A percentile compares a stretch with the other conserved stretches of the same genome.
Conservation (phyloP, 2,888 invertebrate species). For the Eueremaeus valkanovi region DNA sequence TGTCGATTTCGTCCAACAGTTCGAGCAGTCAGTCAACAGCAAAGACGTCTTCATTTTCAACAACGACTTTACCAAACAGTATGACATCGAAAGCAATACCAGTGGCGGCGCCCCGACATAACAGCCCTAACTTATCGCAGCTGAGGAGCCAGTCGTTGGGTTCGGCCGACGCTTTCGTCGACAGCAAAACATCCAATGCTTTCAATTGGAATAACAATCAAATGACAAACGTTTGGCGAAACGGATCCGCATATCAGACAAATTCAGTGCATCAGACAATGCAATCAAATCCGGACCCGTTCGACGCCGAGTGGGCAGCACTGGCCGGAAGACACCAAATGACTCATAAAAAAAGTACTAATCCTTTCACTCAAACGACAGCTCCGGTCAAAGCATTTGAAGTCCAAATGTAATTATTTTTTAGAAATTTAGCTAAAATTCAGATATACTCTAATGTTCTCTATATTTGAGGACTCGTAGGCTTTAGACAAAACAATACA, state of each 20-base stretch:
- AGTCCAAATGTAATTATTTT: conserved; percentile 58
- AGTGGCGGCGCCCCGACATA: conserved; percentile 52
- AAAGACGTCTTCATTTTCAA: neutral
- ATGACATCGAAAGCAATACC: conserved; percentile 44
- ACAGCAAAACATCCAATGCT: conserved; percentile 22
- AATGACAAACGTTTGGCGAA: conserved; percentile 29
- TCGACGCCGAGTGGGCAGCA: conserved; percentile 79
- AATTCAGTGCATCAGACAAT: conserved; percentile 32
- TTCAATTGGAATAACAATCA: conserved; percentile 21
- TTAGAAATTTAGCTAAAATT: neutral
- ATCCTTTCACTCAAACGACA: conserved; percentile 58
- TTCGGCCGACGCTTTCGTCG: conserved; percentile 38
- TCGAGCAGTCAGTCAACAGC: too few relatives aligned
- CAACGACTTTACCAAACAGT: conserved; percentile 42
- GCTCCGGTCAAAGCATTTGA: conserved; percentile 59
- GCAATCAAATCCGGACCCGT: conserved; percentile 57
- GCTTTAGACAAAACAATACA: neutral
- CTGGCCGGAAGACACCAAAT: conserved; percentile 56
- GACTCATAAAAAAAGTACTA: conserved; percentile 53
- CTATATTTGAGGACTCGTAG: neutral
- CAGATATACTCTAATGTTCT: conserved; percentile 6
- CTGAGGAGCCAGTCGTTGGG: conserved; percentile 58
- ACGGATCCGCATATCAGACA: conserved; percentile 30
- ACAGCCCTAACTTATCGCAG: conserved; percentile 57
- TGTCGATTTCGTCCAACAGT: too few relatives aligned